Evolutionary conservation across 2,797 vertebrate species (phyloP), one percentile per base, ranked within the genome.

Genomic region (Sebastes oblongus): DNA sequence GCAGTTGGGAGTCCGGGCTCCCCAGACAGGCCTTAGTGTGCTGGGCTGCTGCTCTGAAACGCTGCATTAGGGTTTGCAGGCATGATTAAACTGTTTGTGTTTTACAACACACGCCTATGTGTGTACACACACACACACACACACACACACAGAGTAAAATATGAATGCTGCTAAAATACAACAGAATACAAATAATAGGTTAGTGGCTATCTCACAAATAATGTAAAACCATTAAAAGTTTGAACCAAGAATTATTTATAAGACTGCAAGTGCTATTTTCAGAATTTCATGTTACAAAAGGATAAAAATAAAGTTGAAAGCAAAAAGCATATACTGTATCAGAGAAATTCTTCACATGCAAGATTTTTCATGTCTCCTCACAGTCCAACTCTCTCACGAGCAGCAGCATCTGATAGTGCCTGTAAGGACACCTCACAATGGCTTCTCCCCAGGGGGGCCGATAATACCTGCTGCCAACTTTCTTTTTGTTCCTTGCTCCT

Each of bases 31-130:
- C 89, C 82, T 89, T 86, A 84, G 78, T 89, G 85, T 70, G 60
- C 87, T 78, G 30, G 75, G 72, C 42, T 82, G 78, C 81, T 77
- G 80, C 84, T 91, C 87, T 82, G 86, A 87, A 89, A 89, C 65
- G 83, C 88, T 91, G 87, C 93, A 93, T 89, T 91, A 94, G 73
- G 80, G 80, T 91, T 87, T 86, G 82, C 84, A 92, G 86, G 90
- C 87, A 78, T 90, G 92, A 94, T 93, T 94, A 93, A 93, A 93
- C 88, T 89, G 86, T 92, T 91, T 94, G 89, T 90, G 79, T 85
- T 91, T 89, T 86, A 88, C 85, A 82, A 67, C 68, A 72, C 52
- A 71, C 20, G 8, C 50, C 32, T 25, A 29, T 55, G 29, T 11
- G 46, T 24, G 61, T 50, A 80, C 55, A 62, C 61, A 80, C 67